Conservation (phyloP, 2,797 vertebrate species). For the Sphaeramia orbicularis region DNA sequence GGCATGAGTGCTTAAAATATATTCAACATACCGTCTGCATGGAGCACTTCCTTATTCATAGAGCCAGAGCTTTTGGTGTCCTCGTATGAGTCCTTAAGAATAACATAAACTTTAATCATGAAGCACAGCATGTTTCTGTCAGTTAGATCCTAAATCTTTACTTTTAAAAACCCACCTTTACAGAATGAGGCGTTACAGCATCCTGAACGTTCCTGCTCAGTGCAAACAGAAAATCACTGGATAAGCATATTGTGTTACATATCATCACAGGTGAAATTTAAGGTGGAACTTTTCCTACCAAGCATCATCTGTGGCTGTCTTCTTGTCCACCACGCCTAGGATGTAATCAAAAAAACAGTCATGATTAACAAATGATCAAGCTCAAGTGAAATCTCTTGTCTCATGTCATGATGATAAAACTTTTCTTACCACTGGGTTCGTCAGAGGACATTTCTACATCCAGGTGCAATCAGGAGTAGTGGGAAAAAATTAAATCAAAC, state of each 20-base stretch:
- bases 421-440: no score
- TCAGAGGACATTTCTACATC: no score
- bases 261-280: no score
- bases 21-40: conserved; percentile 30
- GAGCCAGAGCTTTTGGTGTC: conserved; percentile 3
- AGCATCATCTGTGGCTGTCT: not conserved
- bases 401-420: not conserved
- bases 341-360: conserved; percentile 21
- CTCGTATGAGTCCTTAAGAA: conserved; percentile 2
- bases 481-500: no score
- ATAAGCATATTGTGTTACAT: not conserved
- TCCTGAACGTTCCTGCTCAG: conserved; percentile 10
- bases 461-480: no score
- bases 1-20: not conserved
- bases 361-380: not conserved
- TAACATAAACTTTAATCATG: not conserved
- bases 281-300: conserved; percentile 20
- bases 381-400: not conserved
- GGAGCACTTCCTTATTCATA: not conserved
- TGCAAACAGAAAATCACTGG: not conserved
- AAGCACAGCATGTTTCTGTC: no score
- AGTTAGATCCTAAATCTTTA: not conserved
- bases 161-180: conserved; percentile 22
- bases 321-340: conserved; percentile 18
- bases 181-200: not conserved